Evolutionary conservation across 2,113 vertebrate species (phyloP), one percentile per base, ranked within the genome.

Genomic region (Ramphastos sulfuratus): DNA sequence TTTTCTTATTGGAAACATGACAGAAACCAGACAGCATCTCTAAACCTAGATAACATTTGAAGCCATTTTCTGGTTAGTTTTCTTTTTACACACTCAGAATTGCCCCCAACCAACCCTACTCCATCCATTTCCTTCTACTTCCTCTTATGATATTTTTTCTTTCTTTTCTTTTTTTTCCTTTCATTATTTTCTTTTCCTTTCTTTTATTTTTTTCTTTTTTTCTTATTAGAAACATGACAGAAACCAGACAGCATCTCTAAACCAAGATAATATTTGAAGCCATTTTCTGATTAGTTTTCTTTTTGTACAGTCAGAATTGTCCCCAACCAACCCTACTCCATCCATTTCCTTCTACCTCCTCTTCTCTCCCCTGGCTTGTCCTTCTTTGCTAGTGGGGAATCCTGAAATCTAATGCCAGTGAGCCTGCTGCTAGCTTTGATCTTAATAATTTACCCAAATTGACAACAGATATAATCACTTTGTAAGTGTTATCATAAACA

Each of bases 401-500:
- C 42, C n/a, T 95, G 54, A 94, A 87, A 92, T 73, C 77, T 59
- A 83, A 63, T 94, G 21, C 76, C 79, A 90, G 42, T 48, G 42
- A 95, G 52, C 71, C 60, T 83, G 54, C 77, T 55, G 6, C 31
- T 95, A 61, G 24, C 44, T 97, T 96, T 90, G 85, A 95, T 95
- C 73, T 95, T 96, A 97, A 97, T 96, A 96, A 97, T 95, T 96
- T 92, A 86, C 78, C 52, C 71, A 92, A 89, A 96, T 31, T 96
- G 81, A 95, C 65, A 96, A 93, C 61, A 91, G 91, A 88, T 92
- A 95, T 90, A 95, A 97, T 97, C 76, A 90, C 82, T 92, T 94
- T 92, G 95, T 92, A 95, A 97, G 72, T 91, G 91, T 81, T 95
- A 90, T 67, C 84, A 94, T 85, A 81, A 95, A 83, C 82, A 94